phyloP scores from a whole-genome alignment of 2,797 vertebrate species.

The Propithecus perrieri region DNA sequence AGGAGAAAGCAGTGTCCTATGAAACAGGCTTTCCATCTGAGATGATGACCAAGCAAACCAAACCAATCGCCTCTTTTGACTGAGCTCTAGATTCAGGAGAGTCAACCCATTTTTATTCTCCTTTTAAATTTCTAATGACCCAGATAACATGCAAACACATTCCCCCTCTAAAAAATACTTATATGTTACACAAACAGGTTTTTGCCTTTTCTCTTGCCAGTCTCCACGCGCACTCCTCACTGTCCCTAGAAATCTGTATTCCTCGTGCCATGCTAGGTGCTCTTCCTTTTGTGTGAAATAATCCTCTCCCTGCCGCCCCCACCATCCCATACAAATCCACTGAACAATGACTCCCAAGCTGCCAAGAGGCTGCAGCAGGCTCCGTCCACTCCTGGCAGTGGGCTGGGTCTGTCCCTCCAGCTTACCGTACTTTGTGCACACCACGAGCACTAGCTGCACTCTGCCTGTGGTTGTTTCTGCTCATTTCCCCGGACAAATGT shows the following conservation, averaged over 20 bases:
- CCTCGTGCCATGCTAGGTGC: too few relatives aligned
- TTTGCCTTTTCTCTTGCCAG: neutral
- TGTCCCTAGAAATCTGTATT: neutral
- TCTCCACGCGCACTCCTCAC: neutral
- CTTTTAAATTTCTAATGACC: slow-evolving; percentile 14
- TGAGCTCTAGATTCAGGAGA: neutral
- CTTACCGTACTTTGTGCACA: neutral
- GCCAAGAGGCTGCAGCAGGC: neutral
- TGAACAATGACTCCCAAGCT: neutral
- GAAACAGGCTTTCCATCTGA: neutral
- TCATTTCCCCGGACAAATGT: neutral
- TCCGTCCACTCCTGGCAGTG: neutral
- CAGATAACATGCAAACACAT: neutral
- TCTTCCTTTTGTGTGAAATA: neutral
- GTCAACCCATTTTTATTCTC: neutral
- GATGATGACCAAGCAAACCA: neutral
- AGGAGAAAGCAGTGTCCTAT: neutral
- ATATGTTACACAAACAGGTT: neutral
- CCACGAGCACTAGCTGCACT: neutral
- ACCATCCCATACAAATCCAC: neutral
- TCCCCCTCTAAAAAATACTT: neutral
- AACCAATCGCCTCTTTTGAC: neutral
- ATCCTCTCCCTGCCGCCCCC: neutral
- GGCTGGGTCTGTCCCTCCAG: neutral
- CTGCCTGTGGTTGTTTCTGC: neutral